Conservation (phyloP, 1,140 invertebrate species). For the Sitophilus oryzae region DNA sequence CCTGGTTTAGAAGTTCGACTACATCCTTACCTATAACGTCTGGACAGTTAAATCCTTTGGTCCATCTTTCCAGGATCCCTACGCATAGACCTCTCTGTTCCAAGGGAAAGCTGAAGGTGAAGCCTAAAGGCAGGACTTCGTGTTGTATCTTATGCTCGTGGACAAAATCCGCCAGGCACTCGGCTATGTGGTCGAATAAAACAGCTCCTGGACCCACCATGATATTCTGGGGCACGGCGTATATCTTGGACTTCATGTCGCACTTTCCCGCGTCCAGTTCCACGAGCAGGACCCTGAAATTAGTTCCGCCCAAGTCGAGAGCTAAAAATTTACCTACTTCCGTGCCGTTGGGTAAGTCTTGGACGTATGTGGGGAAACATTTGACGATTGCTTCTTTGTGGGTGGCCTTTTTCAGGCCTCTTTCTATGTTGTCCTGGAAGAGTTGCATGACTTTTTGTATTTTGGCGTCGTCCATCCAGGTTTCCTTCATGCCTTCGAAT, state of each 20-base stretch:
- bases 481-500: conserved; percentile 75
- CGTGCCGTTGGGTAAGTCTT: conserved; percentile 92
- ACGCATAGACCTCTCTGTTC: conserved; percentile 84
- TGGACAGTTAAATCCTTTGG: conserved; percentile 88
- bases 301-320: conserved; percentile 97
- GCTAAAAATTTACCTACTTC: conserved; percentile 95
- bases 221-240: conserved; percentile 86
- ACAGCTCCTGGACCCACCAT: conserved; percentile 80
- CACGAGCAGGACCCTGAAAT: conserved; percentile 94
- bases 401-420: conserved; percentile 74
- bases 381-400: conserved; percentile 77
- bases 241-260: conserved; percentile 95
- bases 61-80: conserved; percentile 88
- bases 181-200: conserved; percentile 97
- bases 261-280: conserved; percentile 74
- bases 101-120: conserved; percentile 98
- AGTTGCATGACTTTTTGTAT: conserved; percentile 69
- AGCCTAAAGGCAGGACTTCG: conserved; percentile 86
- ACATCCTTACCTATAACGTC: conserved; percentile 86
- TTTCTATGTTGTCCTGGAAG: conserved; percentile 70
- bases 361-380: conserved; percentile 82
- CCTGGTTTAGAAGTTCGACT: conserved; percentile 71
- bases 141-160: conserved; percentile 66
- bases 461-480: conserved; percentile 77
- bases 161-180: conserved; percentile 90